phyloP scores from a whole-genome alignment of 2,113 vertebrate species.

The Brachypodius melanocephalos region DNA sequence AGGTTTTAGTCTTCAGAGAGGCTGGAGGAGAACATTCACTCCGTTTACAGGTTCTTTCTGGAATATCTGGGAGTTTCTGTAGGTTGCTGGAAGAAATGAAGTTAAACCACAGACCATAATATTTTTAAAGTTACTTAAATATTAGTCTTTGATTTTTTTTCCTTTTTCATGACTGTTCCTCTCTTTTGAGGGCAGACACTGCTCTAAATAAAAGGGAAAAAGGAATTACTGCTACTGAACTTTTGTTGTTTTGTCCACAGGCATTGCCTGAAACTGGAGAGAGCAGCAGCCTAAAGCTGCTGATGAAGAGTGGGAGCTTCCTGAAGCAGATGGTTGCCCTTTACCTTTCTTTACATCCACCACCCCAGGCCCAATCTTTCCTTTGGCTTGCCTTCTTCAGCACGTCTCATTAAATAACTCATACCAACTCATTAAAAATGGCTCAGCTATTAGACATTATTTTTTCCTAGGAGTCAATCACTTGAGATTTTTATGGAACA shows the following conservation, averaged over 20 bases:
- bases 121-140: background rate
- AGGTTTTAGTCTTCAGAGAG: background rate
- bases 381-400: conserved; percentile 37
- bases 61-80: background rate
- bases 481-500: conserved; percentile 66
- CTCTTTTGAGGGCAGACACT: background rate
- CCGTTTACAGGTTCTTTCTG: background rate
- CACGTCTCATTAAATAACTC: conserved; percentile 45
- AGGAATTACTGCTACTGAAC: background rate
- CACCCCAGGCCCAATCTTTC: background rate
- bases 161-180: background rate
- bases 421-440: conserved; percentile 62
- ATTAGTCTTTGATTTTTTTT: background rate
- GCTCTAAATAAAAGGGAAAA: background rate
- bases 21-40: background rate
- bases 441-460: conserved; percentile 63
- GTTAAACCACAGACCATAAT: background rate
- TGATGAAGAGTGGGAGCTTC: background rate
- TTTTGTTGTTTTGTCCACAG: background rate
- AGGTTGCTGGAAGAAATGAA: background rate
- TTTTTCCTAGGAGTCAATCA: conserved; percentile 60
- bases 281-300: background rate
- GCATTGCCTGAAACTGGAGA: background rate
- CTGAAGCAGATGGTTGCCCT: background rate
- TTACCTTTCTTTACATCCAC: conserved; percentile 23